Conservation (phyloP, 1,140 invertebrate genomes). For the Dufourea novaeangliae region DNA sequence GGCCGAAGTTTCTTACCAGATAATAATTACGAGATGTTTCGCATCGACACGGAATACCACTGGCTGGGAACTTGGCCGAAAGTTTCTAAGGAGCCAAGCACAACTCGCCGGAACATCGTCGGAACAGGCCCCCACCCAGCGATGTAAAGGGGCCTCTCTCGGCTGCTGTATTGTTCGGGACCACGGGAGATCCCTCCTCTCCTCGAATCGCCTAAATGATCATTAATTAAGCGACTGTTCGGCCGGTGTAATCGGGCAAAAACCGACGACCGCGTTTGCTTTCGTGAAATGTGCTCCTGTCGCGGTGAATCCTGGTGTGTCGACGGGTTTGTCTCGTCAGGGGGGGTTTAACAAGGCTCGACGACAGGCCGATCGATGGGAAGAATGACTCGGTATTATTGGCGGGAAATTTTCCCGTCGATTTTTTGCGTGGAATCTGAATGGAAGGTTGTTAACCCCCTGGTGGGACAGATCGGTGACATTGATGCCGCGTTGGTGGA, state of each 20-base stretch:
- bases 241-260: constrained; percentile 44
- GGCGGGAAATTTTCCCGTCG: no score
- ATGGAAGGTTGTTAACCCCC: no score
- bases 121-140: constrained; percentile 26
- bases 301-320: background rate
- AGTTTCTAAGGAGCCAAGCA: constrained; percentile 77
- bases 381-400: no score
- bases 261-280: constrained; percentile 1
- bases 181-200: constrained; percentile 1
- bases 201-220: constrained; percentile 45
- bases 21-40: constrained; percentile 79
- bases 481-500: no score
- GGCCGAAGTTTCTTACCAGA: constrained; percentile 79
- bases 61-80: constrained; percentile 65
- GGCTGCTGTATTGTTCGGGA: constrained; percentile 89
- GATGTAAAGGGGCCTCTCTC: constrained; percentile 84
- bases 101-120: constrained; percentile 87
- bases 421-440: no score
- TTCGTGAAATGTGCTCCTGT: background rate
- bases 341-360: no score
- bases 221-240: constrained; percentile 66
- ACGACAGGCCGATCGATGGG: no score
- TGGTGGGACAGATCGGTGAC: no score
- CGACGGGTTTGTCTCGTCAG: background rate
- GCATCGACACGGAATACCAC: constrained; percentile 74